Base-by-base conservation (phyloP, 64 coral and sea anemone genomes). In the Stichodactyla helianthus region DNA sequence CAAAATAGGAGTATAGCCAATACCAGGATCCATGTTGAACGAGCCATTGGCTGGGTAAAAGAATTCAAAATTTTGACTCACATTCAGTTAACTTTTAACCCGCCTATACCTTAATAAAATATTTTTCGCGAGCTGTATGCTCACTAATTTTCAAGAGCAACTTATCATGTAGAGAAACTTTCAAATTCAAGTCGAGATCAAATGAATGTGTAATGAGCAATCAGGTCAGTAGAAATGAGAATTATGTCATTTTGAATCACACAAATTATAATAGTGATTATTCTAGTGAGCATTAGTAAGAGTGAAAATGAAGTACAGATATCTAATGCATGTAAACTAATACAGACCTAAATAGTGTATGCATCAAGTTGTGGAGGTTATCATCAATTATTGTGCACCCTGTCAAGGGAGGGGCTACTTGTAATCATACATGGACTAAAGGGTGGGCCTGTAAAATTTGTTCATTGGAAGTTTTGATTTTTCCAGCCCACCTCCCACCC, bases 61-160 rank as follows among this genome's bases (percentile, higher is more conserved):
- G 31, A 81, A 81, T 81, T 81, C 78, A 81, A 81, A 81, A 81
- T 51, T 81, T 81, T 81, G 78, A 81, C 78, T 53, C 78, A 81
- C 20, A 53, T 50, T 81, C 52, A 19, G 35, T 44, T 44, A 44
- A 81, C 52, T 50, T 81, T 81, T 81, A 81, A 17, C 31, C 52
- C 52, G 78, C 78, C 78, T 3, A 53, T 81, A 81, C 78, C 78
- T 81, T 81, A 81, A 81, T 80, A 13, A 80, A 50, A 80, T 80
- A 78, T 80, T 80, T 80, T 80, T 80, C 52, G 78, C 52, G 52
- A 52, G 78, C 78, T 80, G 78, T 81, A 81, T 81, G 50, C 77
- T 80, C 50, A 51, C 74, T 52, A 80, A 80, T 80, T 80, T 80
- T 50, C 77, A 80, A 80, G 77, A n/a, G n/a, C 35, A 81, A 81